Percentiles rank a stretch among this genome's conserved stretches.
These are phyloP conservation scores for Pteria penguin DNA, from an alignment of 2,888 invertebrate species.

Conservation along the genomic window DNA sequence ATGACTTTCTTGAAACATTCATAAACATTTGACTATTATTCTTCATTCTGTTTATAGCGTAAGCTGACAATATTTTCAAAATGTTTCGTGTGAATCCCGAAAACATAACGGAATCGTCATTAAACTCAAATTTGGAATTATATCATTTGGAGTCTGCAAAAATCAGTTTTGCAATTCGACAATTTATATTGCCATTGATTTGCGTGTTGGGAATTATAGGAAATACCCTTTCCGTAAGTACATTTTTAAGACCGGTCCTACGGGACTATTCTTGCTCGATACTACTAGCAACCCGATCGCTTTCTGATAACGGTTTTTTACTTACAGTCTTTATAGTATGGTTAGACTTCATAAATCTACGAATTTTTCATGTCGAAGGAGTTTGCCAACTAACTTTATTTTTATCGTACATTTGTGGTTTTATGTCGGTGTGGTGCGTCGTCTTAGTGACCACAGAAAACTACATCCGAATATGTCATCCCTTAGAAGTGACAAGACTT, in stretches of 20 bases:
- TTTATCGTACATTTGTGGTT: slow-evolving; percentile 81
- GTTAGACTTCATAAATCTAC: slow-evolving; percentile 67
- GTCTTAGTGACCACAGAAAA: slow-evolving; percentile 44
- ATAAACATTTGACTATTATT: too few species aligned
- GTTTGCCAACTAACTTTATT: slow-evolving; percentile 89
- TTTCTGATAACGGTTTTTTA: slow-evolving; percentile 90
- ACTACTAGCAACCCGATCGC: slow-evolving; percentile 88
- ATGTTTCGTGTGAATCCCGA: not conserved
- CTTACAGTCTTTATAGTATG: slow-evolving; percentile 83
- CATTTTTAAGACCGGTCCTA: slow-evolving; percentile 87
- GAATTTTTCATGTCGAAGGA: slow-evolving; percentile 79
- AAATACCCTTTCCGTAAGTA: slow-evolving; percentile 87
- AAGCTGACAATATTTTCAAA: too few species aligned
- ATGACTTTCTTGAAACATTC: too few species aligned
- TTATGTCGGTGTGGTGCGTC: slow-evolving; percentile 49
- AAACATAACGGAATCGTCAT: not conserved
- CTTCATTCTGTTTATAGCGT: too few species aligned
- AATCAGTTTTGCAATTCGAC: slow-evolving; percentile 16
- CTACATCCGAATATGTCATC: slow-evolving; percentile 52
- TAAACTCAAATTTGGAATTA: not conserved
- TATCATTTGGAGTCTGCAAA: not conserved
- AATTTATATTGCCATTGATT: slow-evolving; percentile 83
- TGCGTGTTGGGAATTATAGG: slow-evolving; percentile 87
- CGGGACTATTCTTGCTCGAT: slow-evolving; percentile 88
- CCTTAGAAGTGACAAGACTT: slow-evolving; percentile 41